Evolutionary conservation across 2,113 vertebrate species (phyloP).

Genomic region (Lonchura striata): DNA sequence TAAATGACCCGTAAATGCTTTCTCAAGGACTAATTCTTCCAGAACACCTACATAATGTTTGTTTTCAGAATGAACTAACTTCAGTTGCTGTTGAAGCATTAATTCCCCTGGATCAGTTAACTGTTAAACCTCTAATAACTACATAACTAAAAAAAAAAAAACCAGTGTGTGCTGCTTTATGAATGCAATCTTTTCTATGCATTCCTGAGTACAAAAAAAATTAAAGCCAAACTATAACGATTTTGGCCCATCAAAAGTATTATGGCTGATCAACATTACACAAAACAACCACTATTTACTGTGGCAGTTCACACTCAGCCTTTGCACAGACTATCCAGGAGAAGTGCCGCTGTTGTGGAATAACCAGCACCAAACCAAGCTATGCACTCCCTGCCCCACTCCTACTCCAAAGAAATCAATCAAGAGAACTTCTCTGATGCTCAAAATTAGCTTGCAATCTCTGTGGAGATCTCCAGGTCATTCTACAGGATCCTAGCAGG

Average conservation of each 20-base stretch:
- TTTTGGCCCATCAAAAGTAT: accelerated
- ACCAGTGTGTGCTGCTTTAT: background rate
- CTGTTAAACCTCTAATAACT: background rate
- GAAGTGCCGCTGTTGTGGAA: background rate
- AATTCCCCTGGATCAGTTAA: constrained; percentile 19
- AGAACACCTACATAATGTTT: constrained; percentile 26
- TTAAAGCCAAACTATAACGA: background rate
- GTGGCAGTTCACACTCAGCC: background rate
- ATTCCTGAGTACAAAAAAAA: background rate
- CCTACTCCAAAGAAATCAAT: background rate
- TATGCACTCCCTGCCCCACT: accelerated
- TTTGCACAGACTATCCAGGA: background rate
- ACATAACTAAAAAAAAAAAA: background rate
- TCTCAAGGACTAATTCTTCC: constrained; percentile 45
- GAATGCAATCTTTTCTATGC: background rate
- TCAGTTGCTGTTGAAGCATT: constrained; percentile 18
- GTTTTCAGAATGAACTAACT: constrained; percentile 5
- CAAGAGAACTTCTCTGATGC: background rate
- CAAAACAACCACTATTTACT: background rate
- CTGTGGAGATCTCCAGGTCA: background rate
- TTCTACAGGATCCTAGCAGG: background rate
- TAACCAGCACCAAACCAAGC: background rate
- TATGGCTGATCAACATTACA: accelerated
- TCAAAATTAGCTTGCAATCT: background rate
- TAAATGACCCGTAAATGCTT: constrained; percentile 31